Conservation (phyloP, 1,140 invertebrate genomes). For the Drosophila serrata region DNA sequence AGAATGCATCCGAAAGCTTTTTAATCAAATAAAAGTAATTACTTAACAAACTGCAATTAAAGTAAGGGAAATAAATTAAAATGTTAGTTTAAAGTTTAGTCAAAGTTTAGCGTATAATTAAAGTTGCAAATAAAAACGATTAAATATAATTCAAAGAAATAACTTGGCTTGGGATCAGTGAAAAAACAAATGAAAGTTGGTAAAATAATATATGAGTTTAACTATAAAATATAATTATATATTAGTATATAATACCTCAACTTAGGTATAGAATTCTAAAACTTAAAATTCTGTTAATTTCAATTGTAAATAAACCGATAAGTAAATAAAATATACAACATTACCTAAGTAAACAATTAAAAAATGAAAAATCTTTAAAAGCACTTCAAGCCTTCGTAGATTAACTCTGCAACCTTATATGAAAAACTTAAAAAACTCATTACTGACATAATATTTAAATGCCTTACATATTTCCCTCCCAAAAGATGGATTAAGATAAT, state of each 20-base stretch:
- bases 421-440: constrained; percentile 12
- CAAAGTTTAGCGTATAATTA: neutral
- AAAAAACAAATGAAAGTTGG: no score
- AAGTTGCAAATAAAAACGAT: neutral
- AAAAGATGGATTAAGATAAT: neutral
- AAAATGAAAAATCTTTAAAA: neutral
- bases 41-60: neutral
- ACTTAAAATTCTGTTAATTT: neutral
- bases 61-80: neutral
- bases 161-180: neutral
- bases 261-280: no score
- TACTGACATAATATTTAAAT: constrained; percentile 20
- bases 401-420: neutral
- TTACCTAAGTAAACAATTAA: neutral
- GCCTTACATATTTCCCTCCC: no score
- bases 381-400: neutral
- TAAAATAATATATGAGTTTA: no score
- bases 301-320: neutral
- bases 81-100: neutral
- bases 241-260: no score
- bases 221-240: no score
- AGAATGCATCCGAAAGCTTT: neutral
- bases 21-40: neutral
- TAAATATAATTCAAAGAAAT: no score
- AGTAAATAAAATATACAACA: neutral